Evolutionary conservation across 2,888 invertebrate genomes (phyloP).

Genomic region (Leptogaster cylindrica): DNA sequence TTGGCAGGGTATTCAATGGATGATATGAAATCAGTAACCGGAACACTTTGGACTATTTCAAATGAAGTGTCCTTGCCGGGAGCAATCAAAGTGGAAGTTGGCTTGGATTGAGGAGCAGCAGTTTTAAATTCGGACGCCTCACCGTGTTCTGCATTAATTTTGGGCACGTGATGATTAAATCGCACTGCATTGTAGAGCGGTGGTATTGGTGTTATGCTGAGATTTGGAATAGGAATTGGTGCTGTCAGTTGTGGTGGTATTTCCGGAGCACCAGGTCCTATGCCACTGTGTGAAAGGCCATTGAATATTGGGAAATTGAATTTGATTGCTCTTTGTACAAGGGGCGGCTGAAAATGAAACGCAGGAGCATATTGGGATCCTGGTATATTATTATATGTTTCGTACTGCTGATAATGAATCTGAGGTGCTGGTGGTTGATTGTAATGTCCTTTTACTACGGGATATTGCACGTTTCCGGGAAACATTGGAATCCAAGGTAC

Average conservation of each 20-base stretch:
- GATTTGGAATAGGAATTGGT: constrained; percentile 70
- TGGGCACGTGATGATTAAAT: constrained; percentile 54
- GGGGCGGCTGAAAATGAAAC: constrained; percentile 42
- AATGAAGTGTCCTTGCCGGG: constrained; percentile 57
- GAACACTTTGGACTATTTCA: constrained; percentile 70
- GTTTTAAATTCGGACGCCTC: constrained; percentile 55
- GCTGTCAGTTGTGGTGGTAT: constrained; percentile 49
- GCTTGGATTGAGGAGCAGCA: constrained; percentile 41
- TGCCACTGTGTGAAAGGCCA: constrained; percentile 48
- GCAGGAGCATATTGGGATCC: constrained; percentile 52
- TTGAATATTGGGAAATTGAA: constrained; percentile 43
- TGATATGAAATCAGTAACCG: constrained; percentile 72
- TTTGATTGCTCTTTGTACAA: constrained; percentile 47
- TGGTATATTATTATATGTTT: constrained; percentile 59
- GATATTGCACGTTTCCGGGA: constrained; percentile 52
- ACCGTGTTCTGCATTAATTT: constrained; percentile 42
- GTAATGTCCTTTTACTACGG: constrained; percentile 45
- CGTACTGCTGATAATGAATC: constrained; percentile 34
- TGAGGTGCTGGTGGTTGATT: constrained; percentile 32
- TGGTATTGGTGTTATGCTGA: constrained; percentile 68
- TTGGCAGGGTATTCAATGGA: constrained; percentile 76
- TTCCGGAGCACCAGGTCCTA: constrained; percentile 48
- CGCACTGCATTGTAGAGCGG: constrained; percentile 70
- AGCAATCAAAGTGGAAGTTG: constrained; percentile 12
- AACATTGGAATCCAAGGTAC: constrained; percentile 82